Evolutionary conservation across 1,140 invertebrate species (phyloP), one percentile per base, ranked within the genome.

Genomic region (Prorops nasuta): DNA sequence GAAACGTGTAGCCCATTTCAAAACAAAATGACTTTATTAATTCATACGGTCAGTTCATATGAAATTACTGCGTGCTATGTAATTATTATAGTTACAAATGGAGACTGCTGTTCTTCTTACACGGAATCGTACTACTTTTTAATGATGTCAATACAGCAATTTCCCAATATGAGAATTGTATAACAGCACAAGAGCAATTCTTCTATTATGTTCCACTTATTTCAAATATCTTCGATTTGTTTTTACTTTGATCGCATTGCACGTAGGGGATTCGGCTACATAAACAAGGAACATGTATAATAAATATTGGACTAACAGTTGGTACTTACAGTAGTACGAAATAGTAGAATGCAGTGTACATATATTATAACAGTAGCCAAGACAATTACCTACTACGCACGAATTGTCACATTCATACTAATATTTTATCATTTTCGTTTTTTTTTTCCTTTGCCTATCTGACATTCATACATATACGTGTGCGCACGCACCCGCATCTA

Each of bases 201-300:
- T n/a, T n/a, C n/a, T n/a, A n/a, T n/a, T n/a, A n/a, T n/a, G n/a
- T n/a, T n/a, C n/a, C n/a, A n/a, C n/a, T n/a, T n/a, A n/a, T n/a
- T n/a, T n/a, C n/a, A 18, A 10, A 28, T 28, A 28, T 18, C 24
- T 36, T 15, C 4, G 39, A 35, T 35, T 14, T 9, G 4, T 35
- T 51, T 58, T 58, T 51, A 52, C 31, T 56, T 63, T 47, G 34
- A 17, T 64, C 61, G 56, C 60, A 60, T 58, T 58, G 49, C 60
- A 39, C 44, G 40, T 58, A 44, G 49, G 44, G 42, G 41, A 47
- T 54, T 37, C 48, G 45, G 49, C 50, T 64, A 65, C 54, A 56
- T 55, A 69, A 70, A 66, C 52, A 58, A 69, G 58, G 63, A 64
- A 69, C 63, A 67, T 62, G 56, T 70, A 69, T 64, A 66, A 70